A percentile compares a stretch with the other conserved stretches of the same genome.
Conservation (phyloP, 1,140 invertebrate species). For the Varroa destructor region DNA sequence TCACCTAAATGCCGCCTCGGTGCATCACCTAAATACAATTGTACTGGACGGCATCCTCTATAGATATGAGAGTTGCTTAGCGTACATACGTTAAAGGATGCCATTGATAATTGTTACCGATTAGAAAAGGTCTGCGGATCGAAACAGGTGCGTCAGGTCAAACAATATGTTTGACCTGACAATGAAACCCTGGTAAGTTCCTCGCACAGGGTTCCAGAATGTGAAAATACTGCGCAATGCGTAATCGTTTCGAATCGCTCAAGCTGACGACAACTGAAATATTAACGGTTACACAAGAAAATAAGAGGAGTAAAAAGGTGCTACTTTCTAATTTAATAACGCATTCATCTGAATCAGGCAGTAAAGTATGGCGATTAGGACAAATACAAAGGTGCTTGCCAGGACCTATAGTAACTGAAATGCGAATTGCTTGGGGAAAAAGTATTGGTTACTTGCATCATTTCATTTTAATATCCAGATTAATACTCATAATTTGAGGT, state of each 20-base stretch:
- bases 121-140: slow-evolving; percentile 41
- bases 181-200: slow-evolving; percentile 32
- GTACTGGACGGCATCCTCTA: too few species aligned
- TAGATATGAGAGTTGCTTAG: too few species aligned
- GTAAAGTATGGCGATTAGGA: slow-evolving; percentile 70
- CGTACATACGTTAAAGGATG: too few species aligned
- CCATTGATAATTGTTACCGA: slow-evolving; percentile 33
- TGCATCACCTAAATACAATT: too few species aligned
- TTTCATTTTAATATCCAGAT: too few species aligned
- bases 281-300: slow-evolving; percentile 30
- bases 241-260: slow-evolving; percentile 44
- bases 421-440: not conserved
- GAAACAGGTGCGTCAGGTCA: slow-evolving; percentile 45
- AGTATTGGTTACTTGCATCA: too few species aligned
- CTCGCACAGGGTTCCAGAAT: slow-evolving; percentile 42
- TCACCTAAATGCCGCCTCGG: too few species aligned
- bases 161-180: slow-evolving; percentile 41
- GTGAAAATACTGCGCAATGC: slow-evolving; percentile 44
- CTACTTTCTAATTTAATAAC: too few species aligned
- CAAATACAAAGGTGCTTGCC: slow-evolving; percentile 70
- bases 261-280: slow-evolving; percentile 43
- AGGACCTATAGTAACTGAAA: slow-evolving; percentile 52
- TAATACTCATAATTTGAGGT: too few species aligned
- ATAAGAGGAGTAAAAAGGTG: not conserved
- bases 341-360: slow-evolving; percentile 57